Evolutionary conservation across 2,888 invertebrate species (phyloP), one percentile per base, ranked within the genome.

Genomic region (Hanleya hanleyi): DNA sequence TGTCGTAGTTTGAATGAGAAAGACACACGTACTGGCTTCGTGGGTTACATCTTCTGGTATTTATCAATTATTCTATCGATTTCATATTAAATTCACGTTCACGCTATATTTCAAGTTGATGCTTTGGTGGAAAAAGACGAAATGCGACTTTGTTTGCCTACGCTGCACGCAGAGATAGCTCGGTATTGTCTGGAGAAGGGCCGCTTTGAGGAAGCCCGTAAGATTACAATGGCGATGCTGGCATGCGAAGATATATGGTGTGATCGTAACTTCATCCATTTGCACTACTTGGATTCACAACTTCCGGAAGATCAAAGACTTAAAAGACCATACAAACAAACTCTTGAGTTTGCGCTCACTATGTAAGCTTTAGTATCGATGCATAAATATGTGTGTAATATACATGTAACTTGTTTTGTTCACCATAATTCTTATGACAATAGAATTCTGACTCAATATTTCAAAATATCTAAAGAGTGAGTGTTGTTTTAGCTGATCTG

Each of bases 51-150:
- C n/a, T n/a, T n/a, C n/a, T n/a, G n/a, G n/a, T n/a, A n/a, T n/a
- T n/a, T n/a, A n/a, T n/a, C n/a, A n/a, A n/a, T n/a, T n/a, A n/a
- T n/a, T n/a, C n/a, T n/a, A n/a, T n/a, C n/a, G n/a, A n/a, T n/a
- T n/a, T n/a, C n/a, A n/a, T n/a, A n/a, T n/a, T n/a, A n/a, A n/a
- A n/a, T n/a, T n/a, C n/a, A n/a, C n/a, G n/a, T n/a, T n/a, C n/a
- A n/a, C n/a, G n/a, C n/a, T 47, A 6, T 32, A 18, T 12, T 70
- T 70, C 22, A 49, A 70, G 70, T 70, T 22, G 36, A 64, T 70
- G 35, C 38, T 32, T 35, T 70, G 1, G 22, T 49, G 29, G 50
- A 35, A 22, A 38, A 70, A 33, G 36, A 47, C 5, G 32, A 33
- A 22, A 47, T 70, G 50, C 22, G 36, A 18, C 32, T 26, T 49